Conservation (phyloP, 2,113 vertebrate genomes). For the Anoplopoma fimbria region DNA sequence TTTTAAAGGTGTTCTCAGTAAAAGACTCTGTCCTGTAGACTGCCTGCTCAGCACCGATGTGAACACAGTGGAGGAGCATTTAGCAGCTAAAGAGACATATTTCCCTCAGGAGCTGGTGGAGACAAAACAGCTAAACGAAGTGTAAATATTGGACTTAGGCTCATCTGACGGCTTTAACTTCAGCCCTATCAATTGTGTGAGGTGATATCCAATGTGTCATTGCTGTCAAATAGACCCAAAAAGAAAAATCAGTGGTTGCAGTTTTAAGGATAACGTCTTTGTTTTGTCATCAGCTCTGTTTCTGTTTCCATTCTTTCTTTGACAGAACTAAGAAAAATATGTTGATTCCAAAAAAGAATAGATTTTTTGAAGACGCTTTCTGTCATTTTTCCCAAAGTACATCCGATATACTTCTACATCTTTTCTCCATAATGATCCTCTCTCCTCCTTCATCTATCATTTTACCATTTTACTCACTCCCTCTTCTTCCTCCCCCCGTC, state of each 20-base stretch:
- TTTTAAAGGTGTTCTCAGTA: neutral
- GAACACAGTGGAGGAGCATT: neutral
- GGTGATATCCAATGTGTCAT: neutral
- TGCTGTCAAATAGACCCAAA: neutral
- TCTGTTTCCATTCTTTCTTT: neutral
- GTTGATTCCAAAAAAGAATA: neutral
- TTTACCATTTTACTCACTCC: neutral
- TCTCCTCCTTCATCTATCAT: neutral
- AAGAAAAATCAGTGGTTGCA: constrained; percentile 3
- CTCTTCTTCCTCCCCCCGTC: neutral
- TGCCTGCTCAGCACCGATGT: no score
- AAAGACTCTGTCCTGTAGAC: no score
- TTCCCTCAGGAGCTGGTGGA: neutral
- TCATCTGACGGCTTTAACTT: neutral
- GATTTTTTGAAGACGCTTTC: constrained; percentile 10
- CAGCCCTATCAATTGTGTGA: neutral
- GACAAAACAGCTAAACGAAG: neutral
- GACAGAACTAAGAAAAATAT: neutral
- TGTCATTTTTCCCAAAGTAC: neutral
- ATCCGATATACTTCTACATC: neutral
- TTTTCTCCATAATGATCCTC: neutral
- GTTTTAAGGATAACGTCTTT: neutral
- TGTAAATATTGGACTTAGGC: no score
- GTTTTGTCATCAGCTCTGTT: neutral
- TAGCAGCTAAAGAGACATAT: no score